Conservation (phyloP, 2,113 vertebrate genomes). For the Microtus pennsylvanicus region DNA sequence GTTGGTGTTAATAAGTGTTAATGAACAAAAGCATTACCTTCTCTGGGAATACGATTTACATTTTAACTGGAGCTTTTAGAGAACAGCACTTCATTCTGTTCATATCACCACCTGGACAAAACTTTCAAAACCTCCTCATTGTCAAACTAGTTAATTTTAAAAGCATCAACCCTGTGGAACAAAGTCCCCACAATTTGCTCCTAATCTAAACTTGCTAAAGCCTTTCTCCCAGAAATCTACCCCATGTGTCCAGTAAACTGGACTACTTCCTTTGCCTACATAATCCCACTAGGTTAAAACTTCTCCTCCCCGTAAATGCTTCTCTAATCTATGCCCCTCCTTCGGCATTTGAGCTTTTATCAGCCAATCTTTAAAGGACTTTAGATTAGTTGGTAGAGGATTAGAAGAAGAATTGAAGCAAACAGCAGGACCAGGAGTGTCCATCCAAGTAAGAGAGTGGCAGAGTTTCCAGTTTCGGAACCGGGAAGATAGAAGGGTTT, state of each 20-base stretch:
- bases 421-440: neutral
- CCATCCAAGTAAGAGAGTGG: neutral
- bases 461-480: neutral
- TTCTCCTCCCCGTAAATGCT: constrained; percentile 1
- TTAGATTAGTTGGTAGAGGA: constrained; percentile 18
- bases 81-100: neutral
- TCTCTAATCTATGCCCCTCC: constrained; percentile 1
- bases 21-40: neutral
- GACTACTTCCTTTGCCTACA: neutral
- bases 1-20: constrained; percentile 44
- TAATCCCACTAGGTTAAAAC: constrained; percentile 31
- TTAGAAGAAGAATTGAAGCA: neutral
- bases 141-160: constrained; percentile 58
- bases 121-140: constrained; percentile 1
- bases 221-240: constrained; percentile 20
- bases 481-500: neutral
- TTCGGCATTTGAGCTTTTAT: constrained; percentile 27
- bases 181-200: neutral
- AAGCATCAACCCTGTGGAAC: neutral
- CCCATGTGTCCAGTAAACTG: neutral
- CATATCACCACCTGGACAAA: neutral
- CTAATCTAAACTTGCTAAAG: neutral
- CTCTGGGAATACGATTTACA: constrained; percentile 28
- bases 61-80: constrained; percentile 46
- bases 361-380: neutral